Conservation (phyloP, 2,797 vertebrate genomes). For the Varecia variegata region DNA sequence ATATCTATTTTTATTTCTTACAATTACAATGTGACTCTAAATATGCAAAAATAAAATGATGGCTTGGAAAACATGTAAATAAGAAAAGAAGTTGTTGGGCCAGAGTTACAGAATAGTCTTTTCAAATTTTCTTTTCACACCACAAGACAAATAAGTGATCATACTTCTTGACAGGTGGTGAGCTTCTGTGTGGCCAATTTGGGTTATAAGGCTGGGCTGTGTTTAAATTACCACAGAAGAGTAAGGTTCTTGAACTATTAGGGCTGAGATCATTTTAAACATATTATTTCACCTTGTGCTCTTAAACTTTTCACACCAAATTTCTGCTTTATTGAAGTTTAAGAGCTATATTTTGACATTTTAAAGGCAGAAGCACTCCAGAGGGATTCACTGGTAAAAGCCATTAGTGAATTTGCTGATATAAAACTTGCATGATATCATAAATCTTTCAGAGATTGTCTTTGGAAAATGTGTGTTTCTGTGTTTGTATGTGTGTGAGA, state of each 20-base stretch:
- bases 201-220: not conserved
- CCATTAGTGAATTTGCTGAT: conserved; percentile 91
- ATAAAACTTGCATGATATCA: conserved; percentile 95
- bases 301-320: conserved; percentile 68
- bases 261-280: conserved; percentile 30
- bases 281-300: conserved; percentile 68
- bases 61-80: not conserved
- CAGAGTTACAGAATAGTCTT: not conserved
- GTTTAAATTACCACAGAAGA: not conserved
- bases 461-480: conserved; percentile 81
- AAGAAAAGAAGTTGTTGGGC: not conserved
- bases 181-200: not conserved
- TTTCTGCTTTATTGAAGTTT: conserved; percentile 71
- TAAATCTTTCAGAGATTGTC: conserved; percentile 92
- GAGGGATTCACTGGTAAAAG: conserved; percentile 89
- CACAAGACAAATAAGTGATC: not conserved
- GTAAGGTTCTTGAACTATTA: conserved; percentile 47
- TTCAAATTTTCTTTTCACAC: not conserved
- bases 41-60: not conserved
- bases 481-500: not conserved
- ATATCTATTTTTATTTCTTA: not conserved
- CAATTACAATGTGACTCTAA: not conserved
- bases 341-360: conserved; percentile 87
- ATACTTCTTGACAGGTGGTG: not conserved
- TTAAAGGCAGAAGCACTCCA: conserved; percentile 88